These are phyloP conservation scores for Gambusia holbrooki DNA, from an alignment of 2,113 vertebrate genomes.

Conservation along the genomic window DNA sequence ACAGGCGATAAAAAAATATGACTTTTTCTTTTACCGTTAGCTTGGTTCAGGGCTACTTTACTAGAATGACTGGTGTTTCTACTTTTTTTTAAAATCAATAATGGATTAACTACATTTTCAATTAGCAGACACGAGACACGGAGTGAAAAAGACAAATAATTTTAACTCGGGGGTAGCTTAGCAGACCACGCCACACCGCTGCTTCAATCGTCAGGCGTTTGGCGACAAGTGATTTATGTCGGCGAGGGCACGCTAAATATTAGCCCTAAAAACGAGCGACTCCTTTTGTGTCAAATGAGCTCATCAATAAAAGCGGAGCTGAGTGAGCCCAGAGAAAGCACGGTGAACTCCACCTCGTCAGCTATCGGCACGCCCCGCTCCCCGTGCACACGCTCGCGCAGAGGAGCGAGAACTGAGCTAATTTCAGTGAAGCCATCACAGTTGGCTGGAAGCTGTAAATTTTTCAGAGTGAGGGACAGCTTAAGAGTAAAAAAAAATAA, in stretches of 20 bases:
- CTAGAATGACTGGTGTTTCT: too few relatives aligned
- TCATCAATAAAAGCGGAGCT: slow-evolving; percentile 1
- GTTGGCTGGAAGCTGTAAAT: slow-evolving; percentile 27
- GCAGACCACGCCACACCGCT: too few relatives aligned
- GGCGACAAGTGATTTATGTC: too few relatives aligned
- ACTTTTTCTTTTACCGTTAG: too few relatives aligned
- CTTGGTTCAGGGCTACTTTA: too few relatives aligned
- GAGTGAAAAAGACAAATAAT: too few relatives aligned
- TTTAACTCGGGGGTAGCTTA: too few relatives aligned
- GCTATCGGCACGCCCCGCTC: slow-evolving; percentile 9
- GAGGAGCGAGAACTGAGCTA: slow-evolving; percentile 19
- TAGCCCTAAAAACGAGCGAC: not conserved
- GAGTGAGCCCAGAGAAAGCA: not conserved
- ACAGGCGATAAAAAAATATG: too few relatives aligned
- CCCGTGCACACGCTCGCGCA: not conserved
- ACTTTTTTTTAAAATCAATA: too few relatives aligned
- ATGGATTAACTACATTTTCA: too few relatives aligned
- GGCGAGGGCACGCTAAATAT: not conserved
- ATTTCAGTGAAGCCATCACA: slow-evolving; percentile 18
- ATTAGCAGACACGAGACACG: too few relatives aligned
- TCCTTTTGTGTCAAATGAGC: not conserved
- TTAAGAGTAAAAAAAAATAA: not conserved
- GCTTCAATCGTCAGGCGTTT: not conserved
- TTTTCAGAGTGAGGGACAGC: not conserved
- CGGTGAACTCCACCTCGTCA: slow-evolving; percentile 9